Conservation (phyloP, 2,797 vertebrate species). For the Micrastur ruficollis region DNA sequence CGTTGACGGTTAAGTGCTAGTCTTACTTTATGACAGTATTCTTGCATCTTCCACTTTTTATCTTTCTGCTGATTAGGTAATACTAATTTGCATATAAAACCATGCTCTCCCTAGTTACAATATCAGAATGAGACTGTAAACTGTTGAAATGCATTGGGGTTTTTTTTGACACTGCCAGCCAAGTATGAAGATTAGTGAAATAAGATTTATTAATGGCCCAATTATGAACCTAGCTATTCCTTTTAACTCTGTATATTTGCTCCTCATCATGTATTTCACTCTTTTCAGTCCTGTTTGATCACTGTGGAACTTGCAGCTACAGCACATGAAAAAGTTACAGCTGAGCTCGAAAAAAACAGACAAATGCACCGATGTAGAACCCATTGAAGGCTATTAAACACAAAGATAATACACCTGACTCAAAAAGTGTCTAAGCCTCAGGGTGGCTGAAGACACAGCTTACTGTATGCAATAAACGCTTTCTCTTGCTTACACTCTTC, state of each 20-base stretch:
- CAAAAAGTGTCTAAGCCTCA: background rate
- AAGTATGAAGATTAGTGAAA: background rate
- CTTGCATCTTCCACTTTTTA: background rate
- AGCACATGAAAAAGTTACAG: background rate
- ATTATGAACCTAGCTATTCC: background rate
- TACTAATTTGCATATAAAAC: background rate
- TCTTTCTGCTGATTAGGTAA: background rate
- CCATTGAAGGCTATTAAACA: background rate
- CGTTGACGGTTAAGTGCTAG: background rate
- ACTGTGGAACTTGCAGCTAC: background rate
- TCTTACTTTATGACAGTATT: background rate
- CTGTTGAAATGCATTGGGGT: rapidly evolving
- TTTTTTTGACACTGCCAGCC: background rate
- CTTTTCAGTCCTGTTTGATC: background rate
- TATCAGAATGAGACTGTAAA: background rate
- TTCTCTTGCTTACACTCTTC: background rate
- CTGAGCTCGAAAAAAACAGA: background rate
- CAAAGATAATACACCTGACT: background rate
- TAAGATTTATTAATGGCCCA: background rate
- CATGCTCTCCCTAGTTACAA: background rate
- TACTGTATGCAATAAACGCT: background rate
- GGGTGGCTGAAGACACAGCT: background rate
- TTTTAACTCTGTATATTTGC: background rate
- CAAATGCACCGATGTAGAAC: background rate
- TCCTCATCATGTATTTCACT: background rate